Evolutionary conservation across 2,888 invertebrate genomes (phyloP).

Genomic region (Parnassius smintheus): DNA sequence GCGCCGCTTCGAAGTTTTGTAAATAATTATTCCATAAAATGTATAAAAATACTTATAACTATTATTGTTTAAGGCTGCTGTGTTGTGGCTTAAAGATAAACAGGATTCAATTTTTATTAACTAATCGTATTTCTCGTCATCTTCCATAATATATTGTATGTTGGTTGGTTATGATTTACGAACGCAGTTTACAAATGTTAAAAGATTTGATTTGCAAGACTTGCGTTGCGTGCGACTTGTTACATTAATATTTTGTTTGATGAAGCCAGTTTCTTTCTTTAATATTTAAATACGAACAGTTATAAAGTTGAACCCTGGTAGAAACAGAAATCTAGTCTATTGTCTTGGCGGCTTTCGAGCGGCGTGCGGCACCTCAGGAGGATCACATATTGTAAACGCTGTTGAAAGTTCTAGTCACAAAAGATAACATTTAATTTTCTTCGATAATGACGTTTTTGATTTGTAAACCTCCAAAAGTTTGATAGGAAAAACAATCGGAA

Average conservation of each 20-base stretch:
- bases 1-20: slow-evolving; percentile 50
- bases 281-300: slow-evolving; percentile 10
- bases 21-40: slow-evolving; percentile 54
- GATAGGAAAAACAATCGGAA: slow-evolving; percentile 74
- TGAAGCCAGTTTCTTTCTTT: no score
- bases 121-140: slow-evolving; percentile 23
- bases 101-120: slow-evolving; percentile 35
- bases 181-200: no score
- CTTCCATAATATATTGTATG: no score
- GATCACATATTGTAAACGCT: slow-evolving; percentile 55
- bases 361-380: slow-evolving; percentile 61
- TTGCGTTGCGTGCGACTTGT: no score
- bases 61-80: slow-evolving; percentile 76
- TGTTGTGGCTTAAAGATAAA: slow-evolving; percentile 49
- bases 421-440: slow-evolving; percentile 67
- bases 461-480: slow-evolving; percentile 80
- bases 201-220: no score
- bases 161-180: no score
- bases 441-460: slow-evolving; percentile 64
- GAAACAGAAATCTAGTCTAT: slow-evolving; percentile 62
- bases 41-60: slow-evolving; percentile 80
- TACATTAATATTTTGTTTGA: no score
- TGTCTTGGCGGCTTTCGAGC: slow-evolving; percentile 46
- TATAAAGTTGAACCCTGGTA: slow-evolving; percentile 29
- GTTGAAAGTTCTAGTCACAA: slow-evolving; percentile 65